These are phyloP conservation scores for Erynnis tages DNA, from an alignment of 2,888 invertebrate species.

Conservation along the genomic window DNA sequence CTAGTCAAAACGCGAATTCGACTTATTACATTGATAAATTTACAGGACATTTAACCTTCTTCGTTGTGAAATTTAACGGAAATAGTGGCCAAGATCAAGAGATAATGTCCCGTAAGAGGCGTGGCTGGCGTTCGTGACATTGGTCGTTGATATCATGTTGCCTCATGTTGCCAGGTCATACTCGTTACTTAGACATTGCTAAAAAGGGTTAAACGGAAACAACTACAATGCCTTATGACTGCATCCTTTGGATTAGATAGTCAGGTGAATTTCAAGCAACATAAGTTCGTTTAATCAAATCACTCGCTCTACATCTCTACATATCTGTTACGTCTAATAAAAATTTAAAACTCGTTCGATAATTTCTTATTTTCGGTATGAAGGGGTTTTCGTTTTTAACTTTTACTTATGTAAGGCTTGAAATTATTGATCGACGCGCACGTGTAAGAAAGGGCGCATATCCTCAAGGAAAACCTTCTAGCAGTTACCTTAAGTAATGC, in stretches of 20 bases:
- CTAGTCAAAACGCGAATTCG: slow-evolving; percentile 4
- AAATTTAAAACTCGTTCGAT: too few relatives aligned
- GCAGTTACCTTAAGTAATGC: slow-evolving; percentile 42
- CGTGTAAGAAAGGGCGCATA: slow-evolving; percentile 27
- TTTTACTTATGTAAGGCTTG: too few relatives aligned
- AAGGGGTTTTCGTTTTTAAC: too few relatives aligned
- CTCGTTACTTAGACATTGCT: slow-evolving; percentile 3
- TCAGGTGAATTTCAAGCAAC: background rate
- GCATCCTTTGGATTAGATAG: background rate
- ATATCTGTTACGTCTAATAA: too few relatives aligned
- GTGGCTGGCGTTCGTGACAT: slow-evolving; percentile 17
- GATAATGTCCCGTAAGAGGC: background rate
- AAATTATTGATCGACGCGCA: background rate
- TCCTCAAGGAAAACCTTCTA: slow-evolving; percentile 60
- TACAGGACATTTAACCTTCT: slow-evolving; percentile 21
- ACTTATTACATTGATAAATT: slow-evolving; percentile 15
- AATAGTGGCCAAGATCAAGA: background rate
- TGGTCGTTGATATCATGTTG: slow-evolving; percentile 10
- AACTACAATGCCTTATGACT: background rate
- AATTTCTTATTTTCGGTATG: too few relatives aligned
- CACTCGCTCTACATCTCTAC: too few relatives aligned
- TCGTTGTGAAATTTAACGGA: slow-evolving; percentile 9
- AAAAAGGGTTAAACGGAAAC: slow-evolving; percentile 21
- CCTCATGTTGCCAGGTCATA: slow-evolving; percentile 13
- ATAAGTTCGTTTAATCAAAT: too few relatives aligned